Evolutionary conservation across 2,113 vertebrate genomes (phyloP).

Genomic region (Megatriorchis doriae): DNA sequence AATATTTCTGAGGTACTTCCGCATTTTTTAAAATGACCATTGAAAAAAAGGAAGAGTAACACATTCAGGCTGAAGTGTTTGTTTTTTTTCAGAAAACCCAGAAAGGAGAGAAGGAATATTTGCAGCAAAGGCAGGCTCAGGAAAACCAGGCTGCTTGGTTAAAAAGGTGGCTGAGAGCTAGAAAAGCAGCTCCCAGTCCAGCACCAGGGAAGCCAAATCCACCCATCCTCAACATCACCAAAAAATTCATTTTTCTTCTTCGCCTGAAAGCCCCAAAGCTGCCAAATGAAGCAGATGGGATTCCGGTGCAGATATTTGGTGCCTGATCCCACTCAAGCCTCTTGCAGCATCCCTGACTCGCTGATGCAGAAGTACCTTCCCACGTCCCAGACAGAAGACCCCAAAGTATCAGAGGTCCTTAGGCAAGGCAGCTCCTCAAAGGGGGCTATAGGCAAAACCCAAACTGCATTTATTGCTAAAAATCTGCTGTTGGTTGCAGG

Average conservation of each 20-base stretch:
- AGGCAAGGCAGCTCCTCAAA: neutral
- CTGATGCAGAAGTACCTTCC: neutral
- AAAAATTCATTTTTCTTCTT: neutral
- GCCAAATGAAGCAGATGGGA: too few species aligned
- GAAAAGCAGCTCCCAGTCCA: neutral
- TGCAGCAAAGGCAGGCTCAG: neutral
- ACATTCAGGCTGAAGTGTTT: neutral
- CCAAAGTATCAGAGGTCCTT: too few species aligned
- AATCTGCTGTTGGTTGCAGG: neutral
- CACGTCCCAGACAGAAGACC: fast-evolving
- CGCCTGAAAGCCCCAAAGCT: neutral
- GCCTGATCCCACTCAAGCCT: neutral
- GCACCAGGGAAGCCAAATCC: neutral
- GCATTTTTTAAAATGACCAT: neutral
- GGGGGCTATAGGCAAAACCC: too few species aligned
- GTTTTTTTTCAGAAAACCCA: neutral
- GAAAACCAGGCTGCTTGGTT: neutral
- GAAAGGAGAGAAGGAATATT: neutral
- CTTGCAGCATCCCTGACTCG: neutral
- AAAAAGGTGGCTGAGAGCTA: neutral
- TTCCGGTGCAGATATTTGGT: neutral
- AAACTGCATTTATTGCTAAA: fast-evolving
- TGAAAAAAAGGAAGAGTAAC: neutral
- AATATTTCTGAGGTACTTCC: neutral
- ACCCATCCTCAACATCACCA: neutral